Conservation (phyloP, 2,797 vertebrate species). For the Triplophysa yarkandensis region DNA sequence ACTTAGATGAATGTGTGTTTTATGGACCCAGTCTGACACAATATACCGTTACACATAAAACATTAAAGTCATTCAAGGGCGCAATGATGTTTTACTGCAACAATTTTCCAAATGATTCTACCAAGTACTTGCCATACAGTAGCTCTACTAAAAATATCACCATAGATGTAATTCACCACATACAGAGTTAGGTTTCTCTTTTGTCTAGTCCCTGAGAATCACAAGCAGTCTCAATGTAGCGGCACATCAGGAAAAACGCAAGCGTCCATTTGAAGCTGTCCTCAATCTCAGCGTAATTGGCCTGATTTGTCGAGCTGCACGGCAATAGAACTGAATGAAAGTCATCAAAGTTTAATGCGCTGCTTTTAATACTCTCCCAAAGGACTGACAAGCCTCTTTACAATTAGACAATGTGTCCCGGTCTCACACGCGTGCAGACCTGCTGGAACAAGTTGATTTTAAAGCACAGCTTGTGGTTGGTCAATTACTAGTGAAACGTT, state of each 20-base stretch:
- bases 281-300: slow-evolving; percentile 58
- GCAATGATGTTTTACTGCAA: background rate
- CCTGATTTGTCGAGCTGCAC: slow-evolving; percentile 58
- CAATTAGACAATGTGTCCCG: slow-evolving; percentile 42
- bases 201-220: slow-evolving; percentile 35
- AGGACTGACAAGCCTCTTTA: slow-evolving; percentile 41
- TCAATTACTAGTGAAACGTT: slow-evolving; percentile 7
- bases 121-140: background rate
- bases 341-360: slow-evolving; percentile 60
- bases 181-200: background rate
- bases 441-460: slow-evolving; percentile 18
- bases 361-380: slow-evolving; percentile 57
- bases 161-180: background rate
- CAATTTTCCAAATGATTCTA: background rate
- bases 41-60: background rate
- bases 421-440: slow-evolving; percentile 1
- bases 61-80: background rate
- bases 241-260: slow-evolving; percentile 32
- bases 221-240: slow-evolving; percentile 21
- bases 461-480: background rate
- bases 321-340: slow-evolving; percentile 56
- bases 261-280: slow-evolving; percentile 50
- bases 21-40: background rate
- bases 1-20: too few species aligned
- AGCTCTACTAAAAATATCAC: background rate